Evolutionary conservation across 2,797 vertebrate species (phyloP).

Genomic region (Typhlichthys subterraneus): DNA sequence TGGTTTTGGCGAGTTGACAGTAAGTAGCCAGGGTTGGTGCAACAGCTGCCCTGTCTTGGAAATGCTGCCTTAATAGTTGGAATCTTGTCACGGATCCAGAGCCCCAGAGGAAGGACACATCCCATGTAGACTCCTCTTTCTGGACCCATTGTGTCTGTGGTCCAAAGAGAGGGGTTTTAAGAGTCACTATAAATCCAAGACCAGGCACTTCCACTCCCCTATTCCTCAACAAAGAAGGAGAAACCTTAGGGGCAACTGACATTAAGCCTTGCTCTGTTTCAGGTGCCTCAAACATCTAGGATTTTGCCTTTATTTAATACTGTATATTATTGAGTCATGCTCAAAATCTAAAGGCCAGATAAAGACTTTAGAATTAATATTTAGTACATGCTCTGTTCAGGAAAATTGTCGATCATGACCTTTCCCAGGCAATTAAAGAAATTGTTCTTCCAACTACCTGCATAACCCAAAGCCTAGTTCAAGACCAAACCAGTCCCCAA

Average conservation of each 20-base stretch:
- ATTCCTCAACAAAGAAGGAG: slow-evolving; percentile 35
- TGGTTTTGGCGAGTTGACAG: slow-evolving; percentile 57
- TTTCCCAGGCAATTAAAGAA: slow-evolving; percentile 8
- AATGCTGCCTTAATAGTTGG: slow-evolving; percentile 59
- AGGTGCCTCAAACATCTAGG: slow-evolving; percentile 1
- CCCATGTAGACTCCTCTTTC: slow-evolving; percentile 56
- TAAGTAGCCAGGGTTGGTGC: slow-evolving; percentile 59
- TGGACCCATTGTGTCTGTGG: slow-evolving; percentile 69
- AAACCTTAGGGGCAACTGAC: slow-evolving; percentile 36
- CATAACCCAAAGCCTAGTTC: neutral
- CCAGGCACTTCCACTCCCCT: slow-evolving; percentile 53
- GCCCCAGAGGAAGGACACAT: slow-evolving; percentile 64
- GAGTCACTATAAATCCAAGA: slow-evolving; percentile 70
- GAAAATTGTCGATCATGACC: neutral
- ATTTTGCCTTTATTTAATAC: neutral
- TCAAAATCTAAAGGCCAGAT: neutral
- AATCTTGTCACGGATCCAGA: slow-evolving; percentile 70
- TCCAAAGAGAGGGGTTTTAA: slow-evolving; percentile 65
- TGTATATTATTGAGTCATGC: slow-evolving; percentile 1
- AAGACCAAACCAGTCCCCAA: slow-evolving; percentile 5
- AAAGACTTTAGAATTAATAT: neutral
- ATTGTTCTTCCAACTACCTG: slow-evolving; percentile 1
- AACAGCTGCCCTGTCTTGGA: slow-evolving; percentile 68
- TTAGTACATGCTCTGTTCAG: neutral
- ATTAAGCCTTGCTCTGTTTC: slow-evolving; percentile 30